Evolutionary conservation across 2,888 invertebrate genomes (phyloP), one percentile per base, ranked within the genome.

Genomic region (Electrophaes corylata): DNA sequence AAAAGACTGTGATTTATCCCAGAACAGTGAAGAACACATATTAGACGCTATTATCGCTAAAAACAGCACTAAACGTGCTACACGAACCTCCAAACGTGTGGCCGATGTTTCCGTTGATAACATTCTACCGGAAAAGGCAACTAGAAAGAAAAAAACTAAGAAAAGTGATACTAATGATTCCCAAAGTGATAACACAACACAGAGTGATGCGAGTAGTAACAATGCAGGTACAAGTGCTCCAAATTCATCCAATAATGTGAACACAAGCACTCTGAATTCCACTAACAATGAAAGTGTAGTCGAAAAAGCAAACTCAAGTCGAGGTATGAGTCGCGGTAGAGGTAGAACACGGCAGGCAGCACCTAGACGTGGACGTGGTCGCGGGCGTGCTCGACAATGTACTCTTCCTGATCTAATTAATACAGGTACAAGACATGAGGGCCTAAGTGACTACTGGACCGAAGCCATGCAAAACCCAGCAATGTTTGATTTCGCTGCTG

Each of bases 41-140:
- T 44, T 78, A 41, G 79, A 78, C 29, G 57, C 67, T 1, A 76
- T 78, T 18, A 76, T 76, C 52, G 75, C 76, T 0, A 61, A 66
- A 0, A 71, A 77, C 29, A 56, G 52, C 23, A 68, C 61, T 14
- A 65, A 64, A 54, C 45, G 62, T 0, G 31, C 14, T 0, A 53
- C 48, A 10, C 60, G 63, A 5, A 14, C 58, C 1, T 6, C 26
- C 3, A 59, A 60, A 33, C 59, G 51, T 3, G 10, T 23, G 0
- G 43, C 40, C 12, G 31, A 41, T n/a, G 12, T 41, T 4, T 3
- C 4, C 4, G 8, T n/a, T 16, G 45, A 41, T 5, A 52, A 55
- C 5, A 51, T 55, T 8, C 8, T 54, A 3, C 47, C 62, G 0
- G 29, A 52, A 33, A 35, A 23, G 4, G 23, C 1, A 3, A 35